A percentile compares a stretch with the other conserved stretches of the same genome.
Evolutionary conservation across 2,888 invertebrate genomes (phyloP).

Genomic region (Scaptomyza cyrtandrae): DNA sequence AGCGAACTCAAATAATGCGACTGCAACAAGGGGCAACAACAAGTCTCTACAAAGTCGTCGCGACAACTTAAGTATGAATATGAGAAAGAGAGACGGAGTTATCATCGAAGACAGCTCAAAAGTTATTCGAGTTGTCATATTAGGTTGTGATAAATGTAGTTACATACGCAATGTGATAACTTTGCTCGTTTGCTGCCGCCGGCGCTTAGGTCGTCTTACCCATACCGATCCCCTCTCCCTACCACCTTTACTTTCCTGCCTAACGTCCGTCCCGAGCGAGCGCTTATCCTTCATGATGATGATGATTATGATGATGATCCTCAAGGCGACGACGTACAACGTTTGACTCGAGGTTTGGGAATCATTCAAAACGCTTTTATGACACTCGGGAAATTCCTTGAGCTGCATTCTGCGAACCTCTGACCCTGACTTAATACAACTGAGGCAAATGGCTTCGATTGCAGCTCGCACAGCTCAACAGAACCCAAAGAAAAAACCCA

Average conservation of each 20-base stretch:
- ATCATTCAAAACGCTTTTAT: slow-evolving; percentile 70
- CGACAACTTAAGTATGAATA: background rate
- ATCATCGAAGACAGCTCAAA: slow-evolving; percentile 53
- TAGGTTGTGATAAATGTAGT: slow-evolving; percentile 83
- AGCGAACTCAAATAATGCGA: slow-evolving; percentile 76
- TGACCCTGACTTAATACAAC: slow-evolving; percentile 55
- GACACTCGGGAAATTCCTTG: slow-evolving; percentile 62
- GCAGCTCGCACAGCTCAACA: background rate
- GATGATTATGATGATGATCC: slow-evolving; percentile 45
- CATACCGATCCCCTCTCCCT: background rate
- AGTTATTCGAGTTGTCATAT: slow-evolving; percentile 82
- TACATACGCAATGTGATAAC: slow-evolving; percentile 82
- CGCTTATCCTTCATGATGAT: slow-evolving; percentile 5
- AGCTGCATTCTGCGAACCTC: slow-evolving; percentile 17
- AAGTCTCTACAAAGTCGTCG: slow-evolving; percentile 5
- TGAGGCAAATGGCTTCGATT: background rate
- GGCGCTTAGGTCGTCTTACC: slow-evolving; percentile 58
- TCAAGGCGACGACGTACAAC: background rate
- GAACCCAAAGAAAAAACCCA: slow-evolving; percentile 26
- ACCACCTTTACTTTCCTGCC: background rate
- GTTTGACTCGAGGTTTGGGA: slow-evolving; percentile 8
- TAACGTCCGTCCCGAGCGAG: slow-evolving; percentile 4
- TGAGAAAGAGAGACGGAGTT: background rate
- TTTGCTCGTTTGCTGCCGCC: slow-evolving; percentile 55
- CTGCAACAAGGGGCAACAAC: slow-evolving; percentile 9